Base-by-base conservation (phyloP, 2,113 vertebrate genomes). In the Spheniscus mendiculus region DNA sequence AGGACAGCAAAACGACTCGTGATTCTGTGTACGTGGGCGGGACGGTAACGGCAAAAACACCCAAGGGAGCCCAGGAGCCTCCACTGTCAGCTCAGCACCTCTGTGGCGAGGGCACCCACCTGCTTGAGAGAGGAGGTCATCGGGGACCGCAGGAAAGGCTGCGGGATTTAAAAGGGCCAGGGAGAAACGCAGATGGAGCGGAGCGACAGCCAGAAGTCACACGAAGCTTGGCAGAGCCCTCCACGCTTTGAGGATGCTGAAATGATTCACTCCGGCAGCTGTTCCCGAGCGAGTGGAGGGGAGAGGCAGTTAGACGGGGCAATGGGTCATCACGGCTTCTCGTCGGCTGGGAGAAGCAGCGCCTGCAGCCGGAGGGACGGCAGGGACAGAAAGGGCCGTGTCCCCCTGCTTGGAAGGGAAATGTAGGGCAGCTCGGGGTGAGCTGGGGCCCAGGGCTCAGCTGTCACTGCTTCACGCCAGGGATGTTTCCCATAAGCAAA, bases 241-340 rank as follows among this genome's bases (percentile, higher is more conserved):
- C 52, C 0, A 3, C 0, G 26, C 83, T 83, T 34, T 38, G 72
- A 69, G 90, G 88, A 85, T 80, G 90, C 92, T 49, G 65, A 7
- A 32, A n/a, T 80, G 93, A 88, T 83, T 90, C 92, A 65, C 56
- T 56, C 6, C 7, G 2, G 93, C 94, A 87, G 96, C 94, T 89
- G 96, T 3, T 94, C 59, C 84, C 2, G 0, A 25, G 77, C 0
- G 12, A 76, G 71, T 9, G 0, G 58, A 19, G 40, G 14, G 50
- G 50, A 85, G 71, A 92, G 79, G 89, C 5, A 0, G 55, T 44
- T 14, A 27, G 34, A 1, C 0, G 3, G 72, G 40, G 67, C 4
- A 27, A 30, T 0, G 25, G 25, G 20, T 19, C 9, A 1, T 17
- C 42, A 7, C 1, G 3, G 53, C 34, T 69, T 18, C 73, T 69